These are phyloP conservation scores for Xanthia icteritia DNA, from an alignment of 2,888 invertebrate genomes.

Conservation along the genomic window DNA sequence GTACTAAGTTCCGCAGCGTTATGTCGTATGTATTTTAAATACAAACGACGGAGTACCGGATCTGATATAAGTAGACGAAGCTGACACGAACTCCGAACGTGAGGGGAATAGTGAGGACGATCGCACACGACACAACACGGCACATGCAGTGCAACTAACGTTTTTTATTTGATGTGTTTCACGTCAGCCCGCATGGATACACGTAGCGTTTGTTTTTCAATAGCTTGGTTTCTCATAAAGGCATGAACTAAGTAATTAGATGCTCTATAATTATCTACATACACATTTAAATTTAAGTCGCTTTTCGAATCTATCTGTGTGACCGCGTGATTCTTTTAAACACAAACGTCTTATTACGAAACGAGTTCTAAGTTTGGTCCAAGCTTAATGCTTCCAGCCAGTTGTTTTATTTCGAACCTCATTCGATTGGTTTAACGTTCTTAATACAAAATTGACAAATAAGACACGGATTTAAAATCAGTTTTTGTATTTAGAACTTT, in stretches of 20 bases:
- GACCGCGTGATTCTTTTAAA: not conserved
- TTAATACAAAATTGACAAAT: too few relatives aligned
- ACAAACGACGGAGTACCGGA: constrained; percentile 76
- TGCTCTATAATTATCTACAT: not conserved
- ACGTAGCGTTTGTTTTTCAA: not conserved
- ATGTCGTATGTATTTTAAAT: constrained; percentile 69
- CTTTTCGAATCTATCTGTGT: not conserved
- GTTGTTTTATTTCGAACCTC: too few relatives aligned
- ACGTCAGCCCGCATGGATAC: not conserved
- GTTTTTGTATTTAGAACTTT: too few relatives aligned
- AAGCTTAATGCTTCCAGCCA: too few relatives aligned
- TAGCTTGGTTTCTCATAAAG: not conserved
- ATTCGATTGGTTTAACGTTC: too few relatives aligned
- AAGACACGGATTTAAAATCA: too few relatives aligned
- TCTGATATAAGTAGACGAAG: constrained; percentile 75
- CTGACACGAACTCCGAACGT: constrained; percentile 75
- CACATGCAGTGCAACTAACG: constrained; percentile 8
- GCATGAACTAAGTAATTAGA: not conserved
- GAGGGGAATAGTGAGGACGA: constrained; percentile 66
- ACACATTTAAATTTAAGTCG: not conserved
- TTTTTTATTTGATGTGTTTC: constrained; percentile 21
- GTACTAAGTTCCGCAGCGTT: constrained; percentile 65
- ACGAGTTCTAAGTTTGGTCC: too few relatives aligned
- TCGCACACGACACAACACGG: constrained; percentile 47
- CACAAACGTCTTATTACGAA: too few relatives aligned